phyloP scores from a whole-genome alignment of 1,140 invertebrate species.

The Platorchestia sp. region DNA sequence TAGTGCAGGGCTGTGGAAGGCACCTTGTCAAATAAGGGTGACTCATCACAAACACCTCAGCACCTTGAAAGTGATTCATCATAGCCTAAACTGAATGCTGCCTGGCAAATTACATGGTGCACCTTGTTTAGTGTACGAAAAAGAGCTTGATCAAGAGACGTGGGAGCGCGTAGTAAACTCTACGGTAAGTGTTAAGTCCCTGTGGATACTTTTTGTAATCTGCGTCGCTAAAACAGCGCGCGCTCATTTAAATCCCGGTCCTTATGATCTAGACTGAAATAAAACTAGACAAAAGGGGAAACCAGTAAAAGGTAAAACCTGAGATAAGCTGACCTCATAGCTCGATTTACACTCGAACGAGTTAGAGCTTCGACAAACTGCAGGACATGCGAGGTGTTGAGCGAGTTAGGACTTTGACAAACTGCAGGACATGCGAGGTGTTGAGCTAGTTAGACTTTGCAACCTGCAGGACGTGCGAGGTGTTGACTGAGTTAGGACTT shows the following conservation, averaged over 20 bases:
- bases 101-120: background rate
- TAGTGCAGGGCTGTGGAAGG: background rate
- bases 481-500: too few species aligned
- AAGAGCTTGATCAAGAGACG: background rate
- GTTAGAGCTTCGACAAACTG: background rate
- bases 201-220: background rate
- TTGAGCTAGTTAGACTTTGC: too few species aligned
- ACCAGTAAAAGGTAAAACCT: background rate
- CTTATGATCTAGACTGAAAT: background rate
- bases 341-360: background rate
- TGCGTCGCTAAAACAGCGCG: too few species aligned
- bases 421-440: too few species aligned
- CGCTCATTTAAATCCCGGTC: background rate
- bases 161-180: background rate
- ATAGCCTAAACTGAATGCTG: too few species aligned
- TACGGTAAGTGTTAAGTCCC: background rate
- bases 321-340: background rate
- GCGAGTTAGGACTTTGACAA: too few species aligned
- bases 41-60: background rate
- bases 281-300: background rate
- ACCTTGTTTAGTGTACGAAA: background rate
- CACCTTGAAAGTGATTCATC: background rate
- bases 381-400: background rate
- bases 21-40: too few species aligned
- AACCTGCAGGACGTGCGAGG: too few species aligned